Percentiles rank a stretch among this genome's conserved stretches.
phyloP scores from a whole-genome alignment of 2,113 vertebrate genomes.

The human region GRCh38 chr6:116867501-116868000 shows the following conservation, averaged over 20 bases:
- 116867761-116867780: not conserved
- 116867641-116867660: slow-evolving; percentile 52
- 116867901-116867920: not conserved
- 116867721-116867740: slow-evolving; percentile 33
- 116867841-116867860: slow-evolving; percentile 1
- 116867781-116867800: not conserved
- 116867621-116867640: not conserved
- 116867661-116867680: slow-evolving; percentile 42
- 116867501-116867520: not conserved
- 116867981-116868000: not conserved
- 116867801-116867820: not conserved
- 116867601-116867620: not conserved
- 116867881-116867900: not conserved
- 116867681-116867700: not conserved
- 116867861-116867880: not conserved
- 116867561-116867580: not conserved
- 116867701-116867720: slow-evolving; percentile 20
- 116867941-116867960: not conserved
- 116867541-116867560: slow-evolving; percentile 21
- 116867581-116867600: not conserved
- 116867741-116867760: slow-evolving; percentile 37
- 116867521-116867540: slow-evolving; percentile 24
- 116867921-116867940: not conserved
- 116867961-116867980: not conserved
- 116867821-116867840: not conserved